A percentile compares a stretch with the other conserved stretches of the same genome.
Evolutionary conservation across 2,113 vertebrate genomes (phyloP).

Genomic region (Otocyon megalotis): DNA sequence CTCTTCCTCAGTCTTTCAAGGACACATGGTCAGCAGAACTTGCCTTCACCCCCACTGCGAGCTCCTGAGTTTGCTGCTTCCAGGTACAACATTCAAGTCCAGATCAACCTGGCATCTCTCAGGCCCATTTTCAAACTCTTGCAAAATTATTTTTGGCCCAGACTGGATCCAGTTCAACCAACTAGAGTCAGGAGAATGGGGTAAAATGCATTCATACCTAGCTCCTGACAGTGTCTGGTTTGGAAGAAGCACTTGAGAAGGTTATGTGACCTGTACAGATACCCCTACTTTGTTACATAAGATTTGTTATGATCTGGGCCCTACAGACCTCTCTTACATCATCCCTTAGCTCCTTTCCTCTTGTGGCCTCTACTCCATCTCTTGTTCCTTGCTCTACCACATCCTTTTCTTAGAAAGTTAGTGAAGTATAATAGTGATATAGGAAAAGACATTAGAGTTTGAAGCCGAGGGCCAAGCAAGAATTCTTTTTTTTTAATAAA

Average conservation of each 20-base stretch:
- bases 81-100: background rate
- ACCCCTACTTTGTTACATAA: background rate
- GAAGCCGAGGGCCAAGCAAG: too few relatives aligned
- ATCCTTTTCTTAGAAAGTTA: background rate
- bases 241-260: background rate
- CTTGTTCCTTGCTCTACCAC: background rate
- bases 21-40: background rate
- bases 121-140: background rate
- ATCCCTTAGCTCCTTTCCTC: background rate
- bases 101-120: background rate
- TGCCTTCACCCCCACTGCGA: background rate
- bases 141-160: background rate
- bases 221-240: background rate
- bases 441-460: too few relatives aligned
- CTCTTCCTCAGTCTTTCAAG: background rate
- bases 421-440: background rate
- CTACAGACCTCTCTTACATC: background rate
- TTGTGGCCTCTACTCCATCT: background rate
- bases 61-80: background rate
- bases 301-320: background rate
- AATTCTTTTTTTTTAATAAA: too few relatives aligned
- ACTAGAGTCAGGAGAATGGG: background rate
- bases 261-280: background rate
- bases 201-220: too few relatives aligned
- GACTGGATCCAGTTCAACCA: background rate